Percentiles rank a stretch among this genome's conserved stretches.
Evolutionary conservation across 2,888 invertebrate species (phyloP).

Genomic region (Andrena flavipes): DNA sequence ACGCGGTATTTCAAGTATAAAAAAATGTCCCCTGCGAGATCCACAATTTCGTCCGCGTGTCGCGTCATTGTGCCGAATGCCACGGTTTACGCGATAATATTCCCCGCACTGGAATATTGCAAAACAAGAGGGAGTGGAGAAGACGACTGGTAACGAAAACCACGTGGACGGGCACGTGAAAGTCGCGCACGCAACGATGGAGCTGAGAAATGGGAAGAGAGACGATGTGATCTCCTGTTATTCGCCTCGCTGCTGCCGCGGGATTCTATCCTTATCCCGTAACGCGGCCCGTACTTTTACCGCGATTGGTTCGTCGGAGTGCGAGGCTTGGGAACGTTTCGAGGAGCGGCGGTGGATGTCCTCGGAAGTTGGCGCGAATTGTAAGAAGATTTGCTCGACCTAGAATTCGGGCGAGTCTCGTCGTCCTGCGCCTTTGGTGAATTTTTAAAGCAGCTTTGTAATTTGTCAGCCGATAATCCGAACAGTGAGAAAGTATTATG

Average conservation of each 20-base stretch:
- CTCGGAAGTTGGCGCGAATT: conserved; percentile 10
- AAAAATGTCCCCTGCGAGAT: neutral
- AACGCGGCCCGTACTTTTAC: conserved; percentile 27
- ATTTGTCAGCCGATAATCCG: neutral
- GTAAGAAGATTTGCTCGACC: neutral
- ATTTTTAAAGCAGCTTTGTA: neutral
- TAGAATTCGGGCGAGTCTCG: neutral
- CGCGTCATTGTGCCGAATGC: neutral
- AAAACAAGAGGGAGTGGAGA: conserved; percentile 22
- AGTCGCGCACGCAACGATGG: conserved; percentile 26
- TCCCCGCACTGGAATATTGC: conserved; percentile 1
- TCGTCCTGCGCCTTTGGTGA: neutral
- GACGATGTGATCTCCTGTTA: conserved; percentile 15
- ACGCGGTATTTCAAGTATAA: too few relatives aligned
- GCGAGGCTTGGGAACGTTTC: neutral
- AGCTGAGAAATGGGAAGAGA: conserved; percentile 30
- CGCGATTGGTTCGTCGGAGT: conserved; percentile 18
- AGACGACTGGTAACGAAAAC: conserved; percentile 7
- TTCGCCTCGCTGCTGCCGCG: conserved; percentile 3
- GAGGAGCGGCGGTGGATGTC: neutral
- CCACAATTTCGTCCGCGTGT: neutral
- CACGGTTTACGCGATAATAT: neutral
- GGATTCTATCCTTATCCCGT: conserved; percentile 24
- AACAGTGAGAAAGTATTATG: neutral
- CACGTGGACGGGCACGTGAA: conserved; percentile 63